These are phyloP conservation scores for Scopus umbretta DNA, from an alignment of 2,113 vertebrate genomes.

Conservation along the genomic window DNA sequence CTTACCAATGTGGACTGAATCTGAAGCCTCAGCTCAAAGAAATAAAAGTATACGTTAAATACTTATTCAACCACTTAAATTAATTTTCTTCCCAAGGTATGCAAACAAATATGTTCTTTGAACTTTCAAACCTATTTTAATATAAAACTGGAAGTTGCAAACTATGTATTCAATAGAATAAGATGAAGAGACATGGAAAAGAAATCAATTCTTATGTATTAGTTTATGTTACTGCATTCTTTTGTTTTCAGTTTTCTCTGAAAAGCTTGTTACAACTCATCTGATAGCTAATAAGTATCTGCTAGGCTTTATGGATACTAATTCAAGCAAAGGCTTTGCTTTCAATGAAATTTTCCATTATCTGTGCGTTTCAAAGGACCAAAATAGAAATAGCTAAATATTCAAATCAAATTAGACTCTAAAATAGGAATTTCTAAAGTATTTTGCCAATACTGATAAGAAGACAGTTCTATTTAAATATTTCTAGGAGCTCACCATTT, in stretches of 20 bases:
- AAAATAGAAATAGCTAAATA: background rate
- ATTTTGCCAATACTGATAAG: background rate
- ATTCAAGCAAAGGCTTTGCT: background rate
- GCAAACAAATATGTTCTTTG: background rate
- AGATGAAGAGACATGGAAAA: background rate
- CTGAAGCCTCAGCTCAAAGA: background rate
- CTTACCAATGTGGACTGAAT: background rate
- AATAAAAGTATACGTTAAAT: background rate
- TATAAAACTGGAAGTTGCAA: background rate
- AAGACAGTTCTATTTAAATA: background rate
- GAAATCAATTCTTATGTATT: background rate
- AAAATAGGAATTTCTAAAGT: background rate
- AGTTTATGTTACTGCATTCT: background rate
- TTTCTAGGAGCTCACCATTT: background rate
- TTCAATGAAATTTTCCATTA: background rate
- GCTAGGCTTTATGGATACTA: background rate
- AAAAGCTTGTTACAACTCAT: background rate
- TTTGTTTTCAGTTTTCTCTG: background rate
- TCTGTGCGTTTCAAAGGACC: background rate
- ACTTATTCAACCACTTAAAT: background rate
- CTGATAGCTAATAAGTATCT: background rate
- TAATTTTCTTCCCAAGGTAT: background rate
- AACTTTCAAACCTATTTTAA: background rate
- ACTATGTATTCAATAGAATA: background rate
- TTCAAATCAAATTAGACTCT: background rate